Percentiles rank a stretch among this genome's conserved stretches.
Evolutionary conservation across 2,888 invertebrate genomes (phyloP).

Genomic region (Piscicola geometra): DNA sequence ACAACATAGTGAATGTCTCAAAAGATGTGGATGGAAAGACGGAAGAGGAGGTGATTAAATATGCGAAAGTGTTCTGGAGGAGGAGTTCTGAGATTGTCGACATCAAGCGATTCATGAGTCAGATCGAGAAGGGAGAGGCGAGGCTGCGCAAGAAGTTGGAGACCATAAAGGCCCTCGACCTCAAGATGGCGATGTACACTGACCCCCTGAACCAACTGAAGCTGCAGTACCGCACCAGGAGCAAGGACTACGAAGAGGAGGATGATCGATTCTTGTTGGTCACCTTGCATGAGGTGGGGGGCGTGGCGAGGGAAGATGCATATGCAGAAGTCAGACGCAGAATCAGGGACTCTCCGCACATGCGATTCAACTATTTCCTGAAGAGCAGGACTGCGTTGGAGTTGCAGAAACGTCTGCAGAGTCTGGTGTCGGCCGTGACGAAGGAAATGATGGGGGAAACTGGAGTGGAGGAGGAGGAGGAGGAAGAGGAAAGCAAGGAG

Average conservation of each 20-base stretch:
- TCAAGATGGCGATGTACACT: background rate
- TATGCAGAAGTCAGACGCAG: background rate
- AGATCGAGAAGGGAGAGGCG: background rate
- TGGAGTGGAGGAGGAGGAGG: too few species aligned
- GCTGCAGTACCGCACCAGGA: background rate
- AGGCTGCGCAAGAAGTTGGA: background rate
- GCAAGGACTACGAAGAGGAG: background rate
- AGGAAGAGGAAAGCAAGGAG: too few species aligned
- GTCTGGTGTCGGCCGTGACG: background rate
- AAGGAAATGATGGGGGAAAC: too few species aligned
- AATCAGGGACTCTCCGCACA: background rate
- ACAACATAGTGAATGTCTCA: conserved; percentile 93
- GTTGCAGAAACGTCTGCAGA: background rate
- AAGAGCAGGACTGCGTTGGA: background rate
- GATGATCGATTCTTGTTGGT: background rate
- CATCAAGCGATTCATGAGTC: background rate
- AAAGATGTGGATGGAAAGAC: conserved; percentile 90
- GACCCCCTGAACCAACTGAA: background rate
- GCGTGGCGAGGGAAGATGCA: background rate
- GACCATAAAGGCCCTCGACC: background rate
- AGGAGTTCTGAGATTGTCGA: background rate
- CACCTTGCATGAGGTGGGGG: background rate
- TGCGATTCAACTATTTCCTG: background rate
- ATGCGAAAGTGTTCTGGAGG: background rate
- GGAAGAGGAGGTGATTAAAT: conserved; percentile 68